Evolutionary conservation across 2,797 vertebrate genomes (phyloP), one percentile per base, ranked within the genome.

Genomic region (Antrozous pallidus): DNA sequence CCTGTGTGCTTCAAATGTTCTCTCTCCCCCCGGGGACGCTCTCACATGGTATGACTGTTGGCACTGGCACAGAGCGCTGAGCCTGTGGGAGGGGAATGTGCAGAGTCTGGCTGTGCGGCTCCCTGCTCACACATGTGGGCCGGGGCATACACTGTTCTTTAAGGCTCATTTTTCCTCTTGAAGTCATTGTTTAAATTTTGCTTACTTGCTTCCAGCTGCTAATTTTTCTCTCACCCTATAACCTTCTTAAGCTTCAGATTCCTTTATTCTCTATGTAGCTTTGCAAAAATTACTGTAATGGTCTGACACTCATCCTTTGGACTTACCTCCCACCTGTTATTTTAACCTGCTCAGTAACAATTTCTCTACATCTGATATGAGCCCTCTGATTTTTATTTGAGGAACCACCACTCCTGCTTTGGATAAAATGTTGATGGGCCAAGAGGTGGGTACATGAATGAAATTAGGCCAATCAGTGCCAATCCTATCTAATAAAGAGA

Each of bases 181-280:
- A 22, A 14, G 40, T 47, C 74, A 38, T 45, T 49, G 11, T 56
- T 82, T 49, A 67, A 69, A 77, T 42, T 86, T 77, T 63, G 36
- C 82, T 91, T 67, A 20, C 47, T 73, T 78, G 74, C 51, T 94
- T 81, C 40, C 74, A 79, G 91, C 14, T 85, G 69, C 84, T 83
- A 78, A 63, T 33, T 58, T 58, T 45, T 51, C 61, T 69, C 61
- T 88, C 31, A 31, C 36, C 61, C 26, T 6, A 1, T 5, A 40
- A 70, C 26, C 33, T 45, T 58, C 81, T 69, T 33, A 82, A 73
- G 88, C 16, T 6, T 74, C 67, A 20, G 8, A 33, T 56, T 90
- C 36, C n/a, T 79, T 83, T 40, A 28, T 31, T 89, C 84, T 81
- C 73, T 51, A 16, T 4, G 45, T 5, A 61, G 69, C 38, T 79